Conservation (phyloP, 2,113 vertebrate genomes). For the Furnarius figulus region DNA sequence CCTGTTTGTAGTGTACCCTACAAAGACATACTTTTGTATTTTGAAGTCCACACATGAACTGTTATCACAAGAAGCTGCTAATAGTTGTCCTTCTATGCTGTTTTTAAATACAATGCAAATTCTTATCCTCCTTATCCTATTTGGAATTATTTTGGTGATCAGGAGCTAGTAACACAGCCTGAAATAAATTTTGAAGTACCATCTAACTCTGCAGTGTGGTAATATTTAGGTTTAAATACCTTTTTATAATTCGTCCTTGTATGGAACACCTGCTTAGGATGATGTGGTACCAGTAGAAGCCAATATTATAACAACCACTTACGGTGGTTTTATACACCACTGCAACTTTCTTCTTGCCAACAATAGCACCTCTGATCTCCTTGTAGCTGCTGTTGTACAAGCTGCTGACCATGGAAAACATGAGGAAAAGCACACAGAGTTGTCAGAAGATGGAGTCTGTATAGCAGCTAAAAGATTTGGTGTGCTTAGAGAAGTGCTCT, state of each 20-base stretch:
- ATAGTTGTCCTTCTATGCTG: not conserved
- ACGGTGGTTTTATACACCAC: not conserved
- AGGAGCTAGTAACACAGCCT: not conserved
- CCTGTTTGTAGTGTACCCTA: not conserved
- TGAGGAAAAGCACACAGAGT: not conserved
- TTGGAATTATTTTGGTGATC: not conserved
- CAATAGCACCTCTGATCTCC: not conserved
- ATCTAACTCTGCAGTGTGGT: not conserved
- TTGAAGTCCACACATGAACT: not conserved
- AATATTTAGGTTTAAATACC: not conserved
- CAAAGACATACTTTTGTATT: not conserved
- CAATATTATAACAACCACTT: not conserved
- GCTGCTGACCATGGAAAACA: not conserved
- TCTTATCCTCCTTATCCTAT: not conserved
- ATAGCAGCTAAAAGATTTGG: not conserved
- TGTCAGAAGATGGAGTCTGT: not conserved
- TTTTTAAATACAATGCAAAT: not conserved
- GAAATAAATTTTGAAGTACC: not conserved
- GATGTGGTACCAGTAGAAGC: not conserved
- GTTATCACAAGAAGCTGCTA: not conserved
- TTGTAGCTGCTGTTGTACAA: not conserved
- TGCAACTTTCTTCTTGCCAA: not conserved
- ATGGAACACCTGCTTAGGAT: not conserved
- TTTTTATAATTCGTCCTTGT: not conserved
- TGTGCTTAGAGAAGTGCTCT: not conserved